Conservation (phyloP, 2,797 vertebrate genomes). For the Phalloptychus januarius region DNA sequence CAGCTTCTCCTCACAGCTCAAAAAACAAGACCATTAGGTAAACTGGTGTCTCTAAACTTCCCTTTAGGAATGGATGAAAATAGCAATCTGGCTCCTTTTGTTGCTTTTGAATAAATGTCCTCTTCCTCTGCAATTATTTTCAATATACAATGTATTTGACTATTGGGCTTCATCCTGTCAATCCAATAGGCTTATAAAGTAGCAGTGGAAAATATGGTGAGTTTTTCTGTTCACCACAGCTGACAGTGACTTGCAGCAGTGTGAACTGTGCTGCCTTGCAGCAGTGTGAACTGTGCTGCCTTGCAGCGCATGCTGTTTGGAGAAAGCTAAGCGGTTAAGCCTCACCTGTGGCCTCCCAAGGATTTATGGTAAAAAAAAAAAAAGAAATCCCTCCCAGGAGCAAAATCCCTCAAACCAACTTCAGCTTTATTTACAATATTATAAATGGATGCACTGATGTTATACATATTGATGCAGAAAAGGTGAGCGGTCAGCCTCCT, state of each 20-base stretch:
- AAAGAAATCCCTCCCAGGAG: slow-evolving; percentile 57
- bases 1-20: background rate
- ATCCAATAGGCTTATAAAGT: background rate
- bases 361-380: slow-evolving; percentile 42
- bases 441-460: background rate
- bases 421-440: background rate
- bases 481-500: background rate
- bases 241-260: slow-evolving; percentile 12
- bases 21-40: background rate
- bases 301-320: slow-evolving; percentile 11
- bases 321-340: slow-evolving; percentile 48
- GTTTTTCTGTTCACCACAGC: background rate
- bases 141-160: background rate
- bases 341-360: slow-evolving; percentile 22
- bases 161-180: background rate
- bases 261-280: background rate
- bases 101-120: background rate
- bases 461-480: background rate
- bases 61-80: background rate
- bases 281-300: background rate
- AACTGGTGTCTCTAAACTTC: background rate
- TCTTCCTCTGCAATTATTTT: background rate
- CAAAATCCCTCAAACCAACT: background rate
- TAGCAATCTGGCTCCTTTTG: background rate
- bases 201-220: background rate